Evolutionary conservation across 1,140 invertebrate genomes (phyloP), one percentile per base, ranked within the genome.

Genomic region (Conus ventricosus): DNA sequence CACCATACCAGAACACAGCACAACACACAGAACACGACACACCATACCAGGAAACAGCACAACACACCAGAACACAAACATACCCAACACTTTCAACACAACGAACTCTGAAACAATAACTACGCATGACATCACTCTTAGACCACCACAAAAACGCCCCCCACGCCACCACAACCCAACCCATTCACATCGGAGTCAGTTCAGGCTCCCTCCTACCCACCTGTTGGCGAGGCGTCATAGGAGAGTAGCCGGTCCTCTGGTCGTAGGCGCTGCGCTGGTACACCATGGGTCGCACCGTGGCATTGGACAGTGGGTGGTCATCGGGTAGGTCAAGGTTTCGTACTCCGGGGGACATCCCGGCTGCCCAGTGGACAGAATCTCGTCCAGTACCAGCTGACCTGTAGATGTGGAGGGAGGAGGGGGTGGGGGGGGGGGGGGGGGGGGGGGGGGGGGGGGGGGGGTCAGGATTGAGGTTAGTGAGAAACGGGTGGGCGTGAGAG

Each of bases 271-370:
- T 98, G 83, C 99, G 96, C 91, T 98, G 97, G 94, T 99, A 99
- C 0, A 99, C 98, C 96, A 99, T 99, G 84, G 96, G 96, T 94
- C 98, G 91, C 3, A 82, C 27, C 86, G 98, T 97, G 96, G 17
- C 11, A 95, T 99, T 98, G 94, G 98, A 99, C 96, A 99, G 98
- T 92, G 97, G 97, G 95, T 99, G 98, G 93, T 98, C 99, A 93
- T 97, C 97, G 88, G 99, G 98, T 60, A 99, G 98, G 81, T 97
- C 97, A 88, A 99, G 99, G 78, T 97, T 97, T 99, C 98, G 95
- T 99, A 97, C 95, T 99, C 99, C 90, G 99, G 98, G 5, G 99
- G 99, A 95, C 99, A 99, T 4, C 98, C 98, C 13, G 97, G 97
- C 94, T 99, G 98, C 89, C 96, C 96, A 17, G 96, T 95, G 93